Evolutionary conservation across 2,797 vertebrate species (phyloP).

Genomic region (Pseudomugil gertrudae): DNA sequence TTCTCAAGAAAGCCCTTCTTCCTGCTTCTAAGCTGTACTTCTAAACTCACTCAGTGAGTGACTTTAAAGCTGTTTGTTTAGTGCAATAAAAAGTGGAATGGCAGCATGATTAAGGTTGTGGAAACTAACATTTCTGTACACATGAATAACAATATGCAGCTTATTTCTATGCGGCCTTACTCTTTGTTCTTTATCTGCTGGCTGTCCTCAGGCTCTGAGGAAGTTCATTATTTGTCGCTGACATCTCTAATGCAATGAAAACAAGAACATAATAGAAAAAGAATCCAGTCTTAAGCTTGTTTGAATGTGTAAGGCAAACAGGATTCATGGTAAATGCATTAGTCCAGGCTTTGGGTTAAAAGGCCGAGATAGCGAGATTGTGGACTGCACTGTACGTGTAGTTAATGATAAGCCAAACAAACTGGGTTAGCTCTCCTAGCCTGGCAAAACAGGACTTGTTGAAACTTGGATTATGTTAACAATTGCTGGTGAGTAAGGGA

Average conservation of each 20-base stretch:
- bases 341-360: constrained; percentile 55
- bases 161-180: constrained; percentile 2
- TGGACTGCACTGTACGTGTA: constrained; percentile 62
- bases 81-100: background rate
- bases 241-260: constrained; percentile 63
- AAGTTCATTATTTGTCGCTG: constrained; percentile 56
- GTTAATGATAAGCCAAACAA: constrained; percentile 82
- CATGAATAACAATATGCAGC: background rate
- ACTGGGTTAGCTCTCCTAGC: constrained; percentile 62
- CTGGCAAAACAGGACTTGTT: constrained; percentile 79
- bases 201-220: constrained; percentile 46
- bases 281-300: constrained; percentile 52
- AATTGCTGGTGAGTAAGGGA: constrained; percentile 59
- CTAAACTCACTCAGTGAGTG: background rate
- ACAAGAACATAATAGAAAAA: constrained; percentile 54
- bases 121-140: constrained; percentile 10
- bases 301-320: constrained; percentile 61
- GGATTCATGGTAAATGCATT: constrained; percentile 60
- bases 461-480: constrained; percentile 80
- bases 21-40: background rate
- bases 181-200: constrained; percentile 43
- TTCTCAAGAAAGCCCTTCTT: too few species aligned
- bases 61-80: background rate
- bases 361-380: constrained; percentile 61
- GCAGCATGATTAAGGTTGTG: background rate